These are phyloP conservation scores for Epinephelus cyanopodus DNA, from an alignment of 2,113 vertebrate species.

Conservation along the genomic window DNA sequence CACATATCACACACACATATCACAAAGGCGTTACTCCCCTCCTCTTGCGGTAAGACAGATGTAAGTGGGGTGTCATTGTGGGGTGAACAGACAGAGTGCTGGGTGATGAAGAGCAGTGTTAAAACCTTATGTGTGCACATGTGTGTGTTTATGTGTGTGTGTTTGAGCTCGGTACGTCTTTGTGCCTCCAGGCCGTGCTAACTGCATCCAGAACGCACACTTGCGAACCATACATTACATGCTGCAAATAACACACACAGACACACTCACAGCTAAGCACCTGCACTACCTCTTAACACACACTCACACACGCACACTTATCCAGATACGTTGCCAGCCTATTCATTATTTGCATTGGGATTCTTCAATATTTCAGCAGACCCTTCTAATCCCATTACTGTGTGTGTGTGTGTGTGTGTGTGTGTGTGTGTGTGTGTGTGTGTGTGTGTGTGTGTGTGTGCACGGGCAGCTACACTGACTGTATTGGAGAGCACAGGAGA, in stretches of 20 bases:
- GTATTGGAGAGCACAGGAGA: conserved; percentile 56
- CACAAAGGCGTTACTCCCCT: conserved; percentile 38
- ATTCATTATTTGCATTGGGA: conserved; percentile 76
- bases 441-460: conserved; percentile 34
- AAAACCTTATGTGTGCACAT: conserved; percentile 31
- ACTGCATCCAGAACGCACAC: conserved; percentile 89
- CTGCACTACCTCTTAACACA: conserved; percentile 22
- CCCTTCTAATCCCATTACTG: conserved; percentile 77
- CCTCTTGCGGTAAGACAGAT: conserved; percentile 62
- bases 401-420: conserved; percentile 54
- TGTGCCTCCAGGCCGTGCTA: conserved; percentile 88
- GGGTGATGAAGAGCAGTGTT: conserved; percentile 68
- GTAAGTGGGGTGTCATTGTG: conserved; percentile 65
- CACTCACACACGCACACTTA: conserved; percentile 56
- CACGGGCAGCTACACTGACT: conserved; percentile 52
- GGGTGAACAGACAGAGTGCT: conserved; percentile 55
- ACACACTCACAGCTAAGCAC: conserved; percentile 47
- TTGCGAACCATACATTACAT: conserved; percentile 92
- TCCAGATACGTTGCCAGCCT: conserved; percentile 65
- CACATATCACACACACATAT: conserved; percentile 2
- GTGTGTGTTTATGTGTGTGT: neutral
- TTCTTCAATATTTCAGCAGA: conserved; percentile 81
- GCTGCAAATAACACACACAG: conserved; percentile 71
- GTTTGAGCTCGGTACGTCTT: conserved; percentile 83
- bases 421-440: conserved; percentile 38